Evolutionary conservation across 2,797 vertebrate genomes (phyloP), one percentile per base, ranked within the genome.

Genomic region (Benthosema pterotum): DNA sequence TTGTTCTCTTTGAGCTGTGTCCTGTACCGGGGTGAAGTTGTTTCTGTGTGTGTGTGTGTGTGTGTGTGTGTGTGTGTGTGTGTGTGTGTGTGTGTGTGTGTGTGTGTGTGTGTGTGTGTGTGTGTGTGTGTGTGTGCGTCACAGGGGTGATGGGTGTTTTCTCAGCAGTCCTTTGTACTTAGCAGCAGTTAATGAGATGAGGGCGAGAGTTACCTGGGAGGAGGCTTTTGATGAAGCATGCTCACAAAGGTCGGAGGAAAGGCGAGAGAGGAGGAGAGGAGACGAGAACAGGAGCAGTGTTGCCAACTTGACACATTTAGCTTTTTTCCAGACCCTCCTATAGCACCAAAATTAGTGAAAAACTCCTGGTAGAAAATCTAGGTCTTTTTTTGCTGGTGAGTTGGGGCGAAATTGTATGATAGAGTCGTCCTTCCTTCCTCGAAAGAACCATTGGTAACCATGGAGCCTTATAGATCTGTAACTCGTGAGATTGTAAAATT

Each of bases 141-240:
- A 48, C 47, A 49, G 15, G 15, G 22, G 22, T 28, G 42, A 18
- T 32, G 38, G 47, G 72, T 59, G 71, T 69, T 71, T 79, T 83
- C 79, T 80, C 75, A 75, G 43, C 45, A 80, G 82, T 74, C 63
- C 57, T 76, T 62, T 64, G 71, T 32, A 57, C 83, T 88, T 88
- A 84, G 87, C 80, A 83, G 64, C 80, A 77, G 80, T 85, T 89
- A 87, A 89, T 88, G 87, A 90, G 87, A 86, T 87, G 76, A 72
- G 77, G 78, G 78, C 78, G 72, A 82, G 77, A 64, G 79, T 86
- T 85, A 91, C 85, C 88, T 90, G 83, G 64, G 73, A 79, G 63
- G 71, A 84, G 72, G 81, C 63, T 78, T 90, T 88, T 89, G 88
- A 91, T 88, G 71, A 87, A 85, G 85, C 79, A 80, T 87, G 83